Base-by-base conservation (phyloP, 2,113 vertebrate genomes). In the Atrichornis clamosus region DNA sequence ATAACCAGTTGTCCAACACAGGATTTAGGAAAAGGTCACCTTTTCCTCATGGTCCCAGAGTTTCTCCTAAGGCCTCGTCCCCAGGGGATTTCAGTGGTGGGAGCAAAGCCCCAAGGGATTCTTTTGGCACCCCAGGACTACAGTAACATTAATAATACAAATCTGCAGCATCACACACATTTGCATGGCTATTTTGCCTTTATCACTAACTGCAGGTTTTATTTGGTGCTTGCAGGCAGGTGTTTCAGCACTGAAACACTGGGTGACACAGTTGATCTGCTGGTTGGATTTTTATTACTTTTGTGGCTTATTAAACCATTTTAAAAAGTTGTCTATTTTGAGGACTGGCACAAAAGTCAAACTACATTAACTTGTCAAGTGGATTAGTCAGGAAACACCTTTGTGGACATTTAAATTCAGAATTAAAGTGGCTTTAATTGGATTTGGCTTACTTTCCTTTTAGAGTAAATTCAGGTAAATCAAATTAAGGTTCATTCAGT, bases 331-430 rank as follows among this genome's bases (percentile, higher is more conserved):
- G 42, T 74, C 72, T 95, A 2, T 62, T 89, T 49, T 32, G 53
- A 84, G 55, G 59, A 95, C 41, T 32, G 53, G 37, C 76, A 69
- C 3, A 13, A 15, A 69, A 92, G 46, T 73, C 86, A 77, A 85
- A 58, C 72, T 84, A n/a, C 63, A 77, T 90, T 88, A 86, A 58
- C 67, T 85, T 80, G 80, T 89, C 83, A 89, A 90, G 80, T 74
- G 91, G 93, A 89, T 95, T 95, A 92, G 80, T 86, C 59, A 85
- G 84, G 93, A 46, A 91, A 84, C 89, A 96, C 91, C 42, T 89
- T 84, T 84, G 68, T 89, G 81, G 70, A 89, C 7, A 23, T 64
- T 93, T 91, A 47, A 95, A 87, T 94, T 93, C 69, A 83, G 85
- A 90, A 85, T 90, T 80, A 18, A 93, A 82, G 79, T 83, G 79